Evolutionary conservation across 1,140 invertebrate species (phyloP), one percentile per base, ranked within the genome.

Genomic region (Orussus abietinus): DNA sequence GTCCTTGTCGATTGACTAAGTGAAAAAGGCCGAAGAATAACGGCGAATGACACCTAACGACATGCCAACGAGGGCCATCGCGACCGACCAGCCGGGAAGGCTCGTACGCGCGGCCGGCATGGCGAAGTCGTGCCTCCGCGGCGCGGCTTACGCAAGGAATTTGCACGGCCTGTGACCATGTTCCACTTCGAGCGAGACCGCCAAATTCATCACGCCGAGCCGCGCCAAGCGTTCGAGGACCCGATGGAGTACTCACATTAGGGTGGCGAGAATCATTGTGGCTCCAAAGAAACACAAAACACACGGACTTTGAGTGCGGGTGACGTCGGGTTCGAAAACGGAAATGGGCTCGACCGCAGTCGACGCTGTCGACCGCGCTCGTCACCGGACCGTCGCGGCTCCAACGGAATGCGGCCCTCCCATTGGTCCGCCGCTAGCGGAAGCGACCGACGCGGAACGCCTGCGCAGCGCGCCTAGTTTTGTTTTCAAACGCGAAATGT

Each of bases 231-330:
- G 12, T 26, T 20, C 41, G 20, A 35, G 42, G 18, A 17, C n/a
- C 6, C 22, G 6, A 17, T 25, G 9, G 42, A 34, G 31, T 64
- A 72, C 67, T 68, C 57, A 72, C 69, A 53, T 60, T 59, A 63
- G 66, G 59, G 68, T 62, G 62, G 53, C 57, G 47, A 57, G 59
- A 66, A 64, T 60, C 69, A 70, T 72, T 54, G 59, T 72, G 65
- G 45, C 51, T 59, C 56, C 58, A 65, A 57, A 59, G 60, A 64
- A 64, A 64, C 64, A 62, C 57, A 66, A 68, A 66, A 63, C 59
- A 59, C 59, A 64, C 62, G 58, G 48, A 57, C 59, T 63, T 63
- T 64, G 51, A 53, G 59, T 59, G 57, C 53, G 53, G 57, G 43
- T 66, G 64, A 66, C 66, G 64, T 69, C 57, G 61, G 53, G 56